Conservation (phyloP, 37 sponge, comb jelly and placozoan genomes). For the Crambe crambe region DNA sequence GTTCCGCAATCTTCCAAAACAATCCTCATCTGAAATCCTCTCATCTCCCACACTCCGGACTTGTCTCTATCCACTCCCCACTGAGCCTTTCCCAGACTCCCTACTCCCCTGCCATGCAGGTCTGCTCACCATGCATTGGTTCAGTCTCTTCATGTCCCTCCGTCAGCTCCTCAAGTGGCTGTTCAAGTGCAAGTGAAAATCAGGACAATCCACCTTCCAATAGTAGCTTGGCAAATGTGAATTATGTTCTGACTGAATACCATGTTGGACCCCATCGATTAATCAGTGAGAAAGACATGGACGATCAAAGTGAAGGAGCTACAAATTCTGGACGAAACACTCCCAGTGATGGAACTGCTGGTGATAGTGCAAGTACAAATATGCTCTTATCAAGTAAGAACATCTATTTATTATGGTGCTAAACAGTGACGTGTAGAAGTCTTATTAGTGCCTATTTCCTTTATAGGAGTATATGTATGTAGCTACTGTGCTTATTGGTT, state of each 20-base stretch:
- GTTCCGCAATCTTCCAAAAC: not conserved
- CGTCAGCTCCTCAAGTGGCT: constrained; percentile 64
- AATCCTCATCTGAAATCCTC: not conserved
- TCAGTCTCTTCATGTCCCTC: constrained; percentile 40
- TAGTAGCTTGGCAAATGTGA: too few species aligned
- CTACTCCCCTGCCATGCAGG: constrained; percentile 40
- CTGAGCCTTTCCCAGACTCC: constrained; percentile 46
- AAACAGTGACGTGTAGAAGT: too few species aligned
- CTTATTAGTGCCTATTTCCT: too few species aligned
- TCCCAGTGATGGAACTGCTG: constrained; percentile 18
- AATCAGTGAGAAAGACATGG: constrained; percentile 38
- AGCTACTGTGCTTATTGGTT: too few species aligned
- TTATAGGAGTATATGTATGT: too few species aligned
- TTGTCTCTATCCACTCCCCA: constrained; percentile 43
- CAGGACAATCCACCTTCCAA: not conserved
- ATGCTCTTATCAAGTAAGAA: not conserved
- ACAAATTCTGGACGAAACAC: constrained; percentile 56
- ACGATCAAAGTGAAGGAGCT: constrained; percentile 36
- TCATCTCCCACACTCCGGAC: not conserved
- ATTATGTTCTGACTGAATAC: constrained; percentile 54
- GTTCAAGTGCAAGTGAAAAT: constrained; percentile 62
- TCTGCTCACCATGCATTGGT: constrained; percentile 39
- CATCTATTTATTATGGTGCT: too few species aligned
- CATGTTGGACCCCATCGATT: constrained; percentile 52
- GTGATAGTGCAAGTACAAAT: constrained; percentile 12